Evolutionary conservation across 2,888 invertebrate species (phyloP), one percentile per base, ranked within the genome.

Genomic region (Amphipyra berbera): DNA sequence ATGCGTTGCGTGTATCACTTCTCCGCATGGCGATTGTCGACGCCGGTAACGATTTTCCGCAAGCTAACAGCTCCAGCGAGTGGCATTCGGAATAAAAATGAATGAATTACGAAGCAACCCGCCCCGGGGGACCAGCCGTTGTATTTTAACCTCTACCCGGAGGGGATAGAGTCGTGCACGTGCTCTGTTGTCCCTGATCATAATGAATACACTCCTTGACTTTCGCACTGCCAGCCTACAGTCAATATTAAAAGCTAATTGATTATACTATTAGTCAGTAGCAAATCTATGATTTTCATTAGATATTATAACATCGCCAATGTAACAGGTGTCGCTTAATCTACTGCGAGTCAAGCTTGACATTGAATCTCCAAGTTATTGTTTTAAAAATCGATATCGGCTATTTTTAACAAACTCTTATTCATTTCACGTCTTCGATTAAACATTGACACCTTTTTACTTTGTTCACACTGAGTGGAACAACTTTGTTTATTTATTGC

Each of bases 311-410:
- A 57, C 55, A 79, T 76, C 70, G 68, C 46, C 78, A 85, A 90
- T 76, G 91, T 93, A 91, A 93, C 92, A 93, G 92, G 93, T 93
- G 92, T 91, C 79, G 84, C 82, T 78, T 78, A 78, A 84, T 79
- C 74, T 59, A 72, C 71, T 79, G 76, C 74, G 78, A 82, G 74
- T 79, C 66, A 61, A 62, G 79, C 77, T 83, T 88, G 86, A 86
- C 86, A 86, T 88, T 88, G 87, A 84, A 84, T 79, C 73, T 64
- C 48, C 40, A 70, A 64, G 55, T 57, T 73, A 70, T 63, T 73
- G 72, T 82, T 82, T 79, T 71, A 79, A 77, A 86, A 88, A 88
- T 87, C 85, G 81, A 85, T 87, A 85, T 68, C 58, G 76, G 76
- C 74, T 70, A 61, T 76, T 76, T 60, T 57, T 47, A 12, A 61